Conservation (phyloP, 2,888 invertebrate species). For the Euphydryas editha region DNA sequence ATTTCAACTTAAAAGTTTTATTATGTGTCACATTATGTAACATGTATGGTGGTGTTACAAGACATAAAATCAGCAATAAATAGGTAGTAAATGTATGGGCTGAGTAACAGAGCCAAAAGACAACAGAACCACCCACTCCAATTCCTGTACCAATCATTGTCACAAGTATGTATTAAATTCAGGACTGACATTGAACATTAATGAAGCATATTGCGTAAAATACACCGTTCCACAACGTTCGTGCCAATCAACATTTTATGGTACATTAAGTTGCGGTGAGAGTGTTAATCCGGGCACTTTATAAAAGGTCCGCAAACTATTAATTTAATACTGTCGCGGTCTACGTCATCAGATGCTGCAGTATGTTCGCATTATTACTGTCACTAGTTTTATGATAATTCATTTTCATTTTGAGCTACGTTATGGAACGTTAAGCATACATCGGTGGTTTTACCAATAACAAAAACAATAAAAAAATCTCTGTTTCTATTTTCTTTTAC, state of each 20-base stretch:
- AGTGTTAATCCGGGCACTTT: slow-evolving; percentile 51
- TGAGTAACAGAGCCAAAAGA: too few species aligned
- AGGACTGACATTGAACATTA: not conserved
- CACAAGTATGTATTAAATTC: not conserved
- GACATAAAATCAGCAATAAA: too few species aligned
- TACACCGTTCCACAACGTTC: slow-evolving; percentile 15
- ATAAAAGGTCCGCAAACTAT: slow-evolving; percentile 57
- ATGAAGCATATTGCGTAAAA: not conserved
- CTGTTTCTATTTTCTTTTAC: too few species aligned
- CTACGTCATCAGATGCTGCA: slow-evolving; percentile 49
- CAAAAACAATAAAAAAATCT: too few species aligned
- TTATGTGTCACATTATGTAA: too few species aligned
- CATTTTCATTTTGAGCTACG: slow-evolving; percentile 7
- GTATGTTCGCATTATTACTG: slow-evolving; percentile 41
- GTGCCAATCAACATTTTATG: slow-evolving; percentile 19
- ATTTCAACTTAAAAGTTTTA: too few species aligned
- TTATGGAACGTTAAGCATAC: not conserved
- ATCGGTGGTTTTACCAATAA: too few species aligned
- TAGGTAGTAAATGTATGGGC: too few species aligned
- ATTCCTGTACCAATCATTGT: not conserved
- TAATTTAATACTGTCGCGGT: slow-evolving; percentile 58
- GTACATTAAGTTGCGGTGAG: slow-evolving; percentile 26
- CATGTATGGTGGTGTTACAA: too few species aligned
- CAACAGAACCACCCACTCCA: too few species aligned
- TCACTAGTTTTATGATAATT: slow-evolving; percentile 12